Evolutionary conservation across 2,113 vertebrate species (phyloP).

Genomic region (Hydrolagus affinis): DNA sequence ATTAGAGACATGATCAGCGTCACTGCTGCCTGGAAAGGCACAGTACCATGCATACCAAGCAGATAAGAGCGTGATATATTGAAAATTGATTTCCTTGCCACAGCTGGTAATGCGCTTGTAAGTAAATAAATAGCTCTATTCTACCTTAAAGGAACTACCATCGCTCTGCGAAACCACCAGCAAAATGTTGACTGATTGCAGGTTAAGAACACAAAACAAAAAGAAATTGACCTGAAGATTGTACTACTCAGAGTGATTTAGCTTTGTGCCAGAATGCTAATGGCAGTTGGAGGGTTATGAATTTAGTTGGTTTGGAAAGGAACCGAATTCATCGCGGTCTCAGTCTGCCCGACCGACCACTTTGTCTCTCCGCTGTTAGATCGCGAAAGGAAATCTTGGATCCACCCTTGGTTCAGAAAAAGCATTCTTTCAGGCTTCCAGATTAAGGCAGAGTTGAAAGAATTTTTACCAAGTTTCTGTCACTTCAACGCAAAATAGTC

Average conservation of each 20-base stretch:
- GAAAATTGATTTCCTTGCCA: constrained; percentile 46
- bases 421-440: too few species aligned
- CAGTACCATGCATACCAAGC: constrained; percentile 21
- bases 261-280: constrained; percentile 37
- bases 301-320: neutral
- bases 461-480: too few species aligned
- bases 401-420: too few species aligned
- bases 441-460: neutral
- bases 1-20: neutral
- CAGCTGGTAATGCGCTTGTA: constrained; percentile 40
- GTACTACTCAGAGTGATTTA: constrained; percentile 43
- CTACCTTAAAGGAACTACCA: constrained; percentile 35
- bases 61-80: constrained; percentile 51
- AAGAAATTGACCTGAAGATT: constrained; percentile 38
- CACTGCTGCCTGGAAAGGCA: neutral
- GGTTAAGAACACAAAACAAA: constrained; percentile 36
- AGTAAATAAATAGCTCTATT: constrained; percentile 44
- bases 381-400: too few species aligned
- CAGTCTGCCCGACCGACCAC: too few species aligned
- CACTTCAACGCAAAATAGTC: too few species aligned
- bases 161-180: constrained; percentile 42
- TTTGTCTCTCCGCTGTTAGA: too few species aligned
- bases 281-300: neutral
- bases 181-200: constrained; percentile 34
- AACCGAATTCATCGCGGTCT: neutral